phyloP scores from a whole-genome alignment of 2,113 vertebrate species.

The Corvus moneduloides region DNA sequence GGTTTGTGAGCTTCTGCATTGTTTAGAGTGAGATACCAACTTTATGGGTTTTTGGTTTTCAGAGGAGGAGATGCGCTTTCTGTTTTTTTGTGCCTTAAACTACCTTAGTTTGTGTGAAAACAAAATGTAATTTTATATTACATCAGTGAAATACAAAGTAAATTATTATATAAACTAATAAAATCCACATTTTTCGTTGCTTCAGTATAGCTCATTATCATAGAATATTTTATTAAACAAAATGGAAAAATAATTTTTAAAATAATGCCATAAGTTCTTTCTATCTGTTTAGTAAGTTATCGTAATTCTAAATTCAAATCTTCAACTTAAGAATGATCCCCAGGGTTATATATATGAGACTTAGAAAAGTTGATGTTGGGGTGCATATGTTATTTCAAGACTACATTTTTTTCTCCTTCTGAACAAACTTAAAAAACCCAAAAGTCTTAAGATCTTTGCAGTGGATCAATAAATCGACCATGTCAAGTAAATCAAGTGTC shows the following conservation, averaged over 20 bases:
- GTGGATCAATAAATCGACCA: background rate
- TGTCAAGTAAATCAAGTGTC: background rate
- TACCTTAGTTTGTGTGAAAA: background rate
- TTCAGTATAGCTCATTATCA: background rate
- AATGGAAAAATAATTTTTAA: background rate
- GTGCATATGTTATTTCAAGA: background rate
- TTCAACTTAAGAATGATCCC: background rate
- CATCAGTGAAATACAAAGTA: background rate
- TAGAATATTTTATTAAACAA: background rate
- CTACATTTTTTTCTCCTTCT: background rate
- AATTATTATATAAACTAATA: background rate
- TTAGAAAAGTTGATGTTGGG: background rate
- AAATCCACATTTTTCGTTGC: background rate
- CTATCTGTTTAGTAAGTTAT: background rate
- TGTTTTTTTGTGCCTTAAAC: background rate
- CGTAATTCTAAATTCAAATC: background rate
- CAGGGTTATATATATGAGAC: background rate
- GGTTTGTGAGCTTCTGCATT: background rate
- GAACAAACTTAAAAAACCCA: background rate
- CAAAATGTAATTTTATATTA: background rate
- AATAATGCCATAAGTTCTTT: background rate
- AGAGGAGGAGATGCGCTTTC: background rate
- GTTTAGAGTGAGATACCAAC: background rate
- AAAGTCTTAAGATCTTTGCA: background rate
- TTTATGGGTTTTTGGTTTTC: background rate